A percentile compares a stretch with the other conserved stretches of the same genome.
Evolutionary conservation across 2,797 vertebrate species (phyloP).

Genomic region (Coracias cyanogaster): DNA sequence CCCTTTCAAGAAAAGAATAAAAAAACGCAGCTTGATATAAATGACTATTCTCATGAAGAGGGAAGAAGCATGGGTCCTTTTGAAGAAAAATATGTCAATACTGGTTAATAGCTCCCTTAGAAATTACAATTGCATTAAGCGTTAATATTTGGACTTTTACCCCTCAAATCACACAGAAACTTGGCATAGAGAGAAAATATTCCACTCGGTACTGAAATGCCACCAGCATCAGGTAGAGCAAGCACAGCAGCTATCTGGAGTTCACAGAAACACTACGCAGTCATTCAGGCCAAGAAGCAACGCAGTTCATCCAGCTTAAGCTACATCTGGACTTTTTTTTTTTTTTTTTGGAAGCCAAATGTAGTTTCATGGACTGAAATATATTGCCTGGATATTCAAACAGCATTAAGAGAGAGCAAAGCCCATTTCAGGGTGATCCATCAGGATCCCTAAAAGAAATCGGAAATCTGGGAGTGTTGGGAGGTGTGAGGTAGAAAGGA

Average conservation of each 20-base stretch:
- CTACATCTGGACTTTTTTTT: not conserved
- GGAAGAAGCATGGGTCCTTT: not conserved
- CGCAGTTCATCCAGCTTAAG: not conserved
- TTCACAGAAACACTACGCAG: not conserved
- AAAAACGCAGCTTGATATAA: conserved; percentile 30
- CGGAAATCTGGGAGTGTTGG: not conserved
- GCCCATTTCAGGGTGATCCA: not conserved
- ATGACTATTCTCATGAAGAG: not conserved
- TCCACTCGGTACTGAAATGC: not conserved
- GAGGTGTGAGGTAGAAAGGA: not conserved
- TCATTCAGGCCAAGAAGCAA: not conserved
- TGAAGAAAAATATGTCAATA: not conserved
- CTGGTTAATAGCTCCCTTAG: conserved; percentile 17
- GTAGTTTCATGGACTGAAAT: not conserved
- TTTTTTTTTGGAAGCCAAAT: not conserved
- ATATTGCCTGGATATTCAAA: not conserved
- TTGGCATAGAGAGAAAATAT: not conserved
- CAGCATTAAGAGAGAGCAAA: not conserved
- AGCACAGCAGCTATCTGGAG: not conserved
- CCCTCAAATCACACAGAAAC: not conserved
- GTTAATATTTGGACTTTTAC: conserved; percentile 40
- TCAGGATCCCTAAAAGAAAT: not conserved
- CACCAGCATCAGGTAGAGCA: not conserved
- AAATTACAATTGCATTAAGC: conserved; percentile 25
- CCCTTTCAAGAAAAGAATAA: not conserved